Base-by-base conservation (phyloP, 2,113 vertebrate genomes). In the Engraulis encrasicolus region DNA sequence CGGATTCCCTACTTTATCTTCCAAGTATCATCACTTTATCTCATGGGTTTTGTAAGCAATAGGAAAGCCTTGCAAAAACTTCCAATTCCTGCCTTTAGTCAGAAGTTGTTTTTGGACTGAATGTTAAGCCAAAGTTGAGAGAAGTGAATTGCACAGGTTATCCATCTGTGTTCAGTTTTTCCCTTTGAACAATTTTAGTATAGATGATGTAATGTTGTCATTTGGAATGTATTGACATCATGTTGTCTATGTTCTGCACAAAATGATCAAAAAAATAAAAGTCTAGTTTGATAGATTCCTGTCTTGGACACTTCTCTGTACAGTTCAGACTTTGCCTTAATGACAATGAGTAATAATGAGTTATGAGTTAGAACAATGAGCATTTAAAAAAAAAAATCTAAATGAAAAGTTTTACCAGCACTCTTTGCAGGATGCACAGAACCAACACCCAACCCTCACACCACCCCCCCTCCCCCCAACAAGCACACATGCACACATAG, bases 101-200 rank as follows among this genome's bases (percentile, higher is more conserved):
- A 50, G 18, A 54, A 87, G 80, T 80, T 87, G 71, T 85, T 88
- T 88, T 89, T 87, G 86, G 87, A 89, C 86, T 82, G 91, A 88
- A 85, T 90, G 89, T 88, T n/a, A 94, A 93, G 90, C 93, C 94
- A 95, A 95, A 95, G 93, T 87, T 91, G 92, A 93, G 89, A 58
- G 66, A 31, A 66, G 36, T 61, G 85, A 80, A 31, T 82, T 38
- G 82, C 74, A 87, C 61, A 88, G 87, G 91, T 17, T 27, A 17
- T 71, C 61, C 9, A 71, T 14, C 61, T 34, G 31, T 34, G 66
- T 71, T 5, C 9, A 71, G 23, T 74, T 31, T 2, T 74, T n/a
- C n/a, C 27, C 14, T 23, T 74, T 34, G 11, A 74, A 34, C 27
- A 74, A 34, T 34, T 31, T 34, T 74, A 34, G 66, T 74, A 14